These are phyloP conservation scores for Oxytorus armatus DNA, from an alignment of 2,888 invertebrate genomes.

Conservation along the genomic window DNA sequence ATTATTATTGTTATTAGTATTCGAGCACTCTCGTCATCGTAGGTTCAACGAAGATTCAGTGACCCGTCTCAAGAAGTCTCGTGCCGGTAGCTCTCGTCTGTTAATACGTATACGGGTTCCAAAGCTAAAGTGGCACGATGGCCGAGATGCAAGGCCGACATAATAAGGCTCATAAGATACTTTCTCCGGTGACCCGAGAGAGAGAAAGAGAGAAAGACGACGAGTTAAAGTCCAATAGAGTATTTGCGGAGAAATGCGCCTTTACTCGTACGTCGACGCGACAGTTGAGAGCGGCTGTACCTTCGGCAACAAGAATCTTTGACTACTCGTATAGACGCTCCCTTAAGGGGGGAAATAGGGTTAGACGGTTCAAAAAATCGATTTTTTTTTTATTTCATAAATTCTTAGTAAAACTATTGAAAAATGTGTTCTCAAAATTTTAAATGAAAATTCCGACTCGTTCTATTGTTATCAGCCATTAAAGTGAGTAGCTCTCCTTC, in stretches of 20 bases:
- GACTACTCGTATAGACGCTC: too few relatives aligned
- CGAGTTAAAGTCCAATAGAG: slow-evolving; percentile 29
- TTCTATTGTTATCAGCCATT: too few relatives aligned
- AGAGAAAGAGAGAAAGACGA: neutral
- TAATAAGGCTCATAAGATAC: slow-evolving; percentile 77
- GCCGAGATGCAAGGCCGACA: slow-evolving; percentile 82
- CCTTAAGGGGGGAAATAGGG: too few relatives aligned
- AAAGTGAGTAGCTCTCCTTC: too few relatives aligned
- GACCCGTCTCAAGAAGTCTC: slow-evolving; percentile 26
- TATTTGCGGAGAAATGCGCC: slow-evolving; percentile 47
- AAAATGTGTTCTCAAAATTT: too few relatives aligned
- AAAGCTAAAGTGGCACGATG: slow-evolving; percentile 78
- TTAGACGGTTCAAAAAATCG: too few relatives aligned
- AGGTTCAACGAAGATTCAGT: slow-evolving; percentile 44
- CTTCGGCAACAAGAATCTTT: slow-evolving; percentile 36
- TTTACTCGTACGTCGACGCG: slow-evolving; percentile 20
- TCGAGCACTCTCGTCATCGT: neutral
- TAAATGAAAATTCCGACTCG: too few relatives aligned
- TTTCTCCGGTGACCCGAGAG: slow-evolving; percentile 76
- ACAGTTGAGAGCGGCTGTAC: slow-evolving; percentile 9
- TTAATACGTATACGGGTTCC: slow-evolving; percentile 29
- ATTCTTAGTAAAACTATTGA: too few relatives aligned
- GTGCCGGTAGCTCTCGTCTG: slow-evolving; percentile 35
- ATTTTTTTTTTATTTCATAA: too few relatives aligned
- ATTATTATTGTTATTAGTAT: slow-evolving; percentile 1